A percentile compares a stretch with the other conserved stretches of the same genome.
Conservation (phyloP, 1,140 invertebrate species). For the Drosophila erecta region DNA sequence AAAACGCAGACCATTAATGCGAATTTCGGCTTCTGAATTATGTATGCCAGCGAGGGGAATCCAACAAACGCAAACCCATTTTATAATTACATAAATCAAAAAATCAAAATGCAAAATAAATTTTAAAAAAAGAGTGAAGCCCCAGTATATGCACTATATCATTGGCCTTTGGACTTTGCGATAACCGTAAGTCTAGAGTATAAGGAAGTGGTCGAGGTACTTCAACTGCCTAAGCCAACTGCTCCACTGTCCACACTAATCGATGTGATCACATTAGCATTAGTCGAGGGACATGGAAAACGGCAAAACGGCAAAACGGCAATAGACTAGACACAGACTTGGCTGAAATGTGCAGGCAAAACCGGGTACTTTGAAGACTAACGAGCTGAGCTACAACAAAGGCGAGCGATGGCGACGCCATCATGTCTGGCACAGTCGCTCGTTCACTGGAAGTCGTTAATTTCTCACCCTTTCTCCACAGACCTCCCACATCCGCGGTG, state of each 20-base stretch:
- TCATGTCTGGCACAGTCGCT: slow-evolving; percentile 40
- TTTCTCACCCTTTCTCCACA: slow-evolving; percentile 10
- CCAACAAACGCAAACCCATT: not conserved
- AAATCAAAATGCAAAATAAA: too few species aligned
- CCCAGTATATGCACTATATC: not conserved
- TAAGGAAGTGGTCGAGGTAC: slow-evolving; percentile 31
- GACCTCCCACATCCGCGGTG: slow-evolving; percentile 12
- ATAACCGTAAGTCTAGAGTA: slow-evolving; percentile 40
- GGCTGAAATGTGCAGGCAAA: not conserved
- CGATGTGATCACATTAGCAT: slow-evolving; percentile 71
- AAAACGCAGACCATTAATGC: not conserved
- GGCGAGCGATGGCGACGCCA: slow-evolving; percentile 45
- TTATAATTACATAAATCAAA: too few species aligned
- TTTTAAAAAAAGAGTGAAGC: too few species aligned
- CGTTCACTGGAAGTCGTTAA: slow-evolving; percentile 50
- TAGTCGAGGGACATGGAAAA: slow-evolving; percentile 29
- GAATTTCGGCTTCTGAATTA: not conserved
- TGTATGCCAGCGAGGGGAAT: not conserved
- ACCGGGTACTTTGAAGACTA: slow-evolving; percentile 8
- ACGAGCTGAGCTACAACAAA: slow-evolving; percentile 29
- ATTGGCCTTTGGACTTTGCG: slow-evolving; percentile 4
- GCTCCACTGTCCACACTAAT: slow-evolving; percentile 36
- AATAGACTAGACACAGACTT: slow-evolving; percentile 7
- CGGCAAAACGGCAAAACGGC: not conserved
- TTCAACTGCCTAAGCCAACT: slow-evolving; percentile 13